Conservation (phyloP, 2,888 invertebrate genomes). For the Schizaphis graminum region DNA sequence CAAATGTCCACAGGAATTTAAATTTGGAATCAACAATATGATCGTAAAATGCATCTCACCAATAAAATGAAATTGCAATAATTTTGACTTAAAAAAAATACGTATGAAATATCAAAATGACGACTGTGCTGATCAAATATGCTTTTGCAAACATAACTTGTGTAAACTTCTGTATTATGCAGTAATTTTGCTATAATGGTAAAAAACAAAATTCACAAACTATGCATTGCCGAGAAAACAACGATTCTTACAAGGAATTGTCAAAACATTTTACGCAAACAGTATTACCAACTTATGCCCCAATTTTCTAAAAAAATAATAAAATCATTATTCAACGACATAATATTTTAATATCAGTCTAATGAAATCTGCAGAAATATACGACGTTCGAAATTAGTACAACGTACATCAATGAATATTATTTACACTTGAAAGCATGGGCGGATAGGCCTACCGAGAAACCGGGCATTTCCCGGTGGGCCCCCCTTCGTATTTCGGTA, state of each 20-base stretch:
- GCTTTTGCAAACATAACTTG: not conserved
- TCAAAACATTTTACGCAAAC: not conserved
- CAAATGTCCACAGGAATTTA: not conserved
- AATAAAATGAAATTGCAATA: not conserved
- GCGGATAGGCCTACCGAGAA: too few species aligned
- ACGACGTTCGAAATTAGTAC: too few species aligned
- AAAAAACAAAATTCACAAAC: not conserved
- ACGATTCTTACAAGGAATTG: not conserved
- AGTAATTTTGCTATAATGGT: not conserved
- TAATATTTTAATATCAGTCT: too few species aligned
- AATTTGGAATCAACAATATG: not conserved
- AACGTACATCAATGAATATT: not conserved
- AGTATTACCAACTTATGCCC: not conserved
- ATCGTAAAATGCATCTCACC: not conserved
- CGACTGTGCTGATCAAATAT: not conserved
- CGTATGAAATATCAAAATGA: not conserved
- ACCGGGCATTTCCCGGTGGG: too few species aligned
- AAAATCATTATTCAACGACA: not conserved
- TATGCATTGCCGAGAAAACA: not conserved
- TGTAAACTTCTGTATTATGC: not conserved
- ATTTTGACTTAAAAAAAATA: not conserved
- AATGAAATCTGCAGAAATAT: too few species aligned
- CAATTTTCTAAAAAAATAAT: not conserved
- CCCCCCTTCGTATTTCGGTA: too few species aligned
- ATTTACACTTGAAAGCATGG: not conserved